A percentile compares a stretch with the other conserved stretches of the same genome.
phyloP scores from a whole-genome alignment of 2,888 invertebrate genomes.

The Dasysyrphus albostriatus region DNA sequence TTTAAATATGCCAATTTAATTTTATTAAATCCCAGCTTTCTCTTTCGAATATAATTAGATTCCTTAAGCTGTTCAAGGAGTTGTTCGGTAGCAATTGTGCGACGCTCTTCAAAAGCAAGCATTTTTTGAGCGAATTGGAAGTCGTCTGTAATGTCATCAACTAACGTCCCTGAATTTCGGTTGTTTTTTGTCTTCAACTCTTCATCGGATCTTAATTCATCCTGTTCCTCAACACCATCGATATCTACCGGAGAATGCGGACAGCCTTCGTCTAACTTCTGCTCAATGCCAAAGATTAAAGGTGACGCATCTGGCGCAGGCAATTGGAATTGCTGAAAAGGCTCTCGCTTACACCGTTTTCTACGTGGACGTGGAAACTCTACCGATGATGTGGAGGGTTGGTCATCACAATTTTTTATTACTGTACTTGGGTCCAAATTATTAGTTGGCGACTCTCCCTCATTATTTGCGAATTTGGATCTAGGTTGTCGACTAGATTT shows the following conservation, averaged over 20 bases:
- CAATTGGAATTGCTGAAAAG: background rate
- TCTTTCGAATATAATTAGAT: conserved; percentile 37
- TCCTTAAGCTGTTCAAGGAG: conserved; percentile 20
- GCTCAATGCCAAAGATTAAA: background rate
- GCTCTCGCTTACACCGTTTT: background rate
- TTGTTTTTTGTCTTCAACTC: background rate
- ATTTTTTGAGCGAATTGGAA: conserved; percentile 19
- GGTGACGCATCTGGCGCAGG: background rate
- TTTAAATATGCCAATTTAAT: conserved; percentile 17
- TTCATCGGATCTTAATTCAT: background rate
- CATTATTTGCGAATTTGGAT: background rate
- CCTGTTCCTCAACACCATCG: background rate
- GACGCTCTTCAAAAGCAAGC: conserved; percentile 53
- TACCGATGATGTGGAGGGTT: background rate
- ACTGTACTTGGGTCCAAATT: background rate
- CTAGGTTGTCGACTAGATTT: background rate
- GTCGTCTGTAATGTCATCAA: background rate
- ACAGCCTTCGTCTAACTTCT: background rate
- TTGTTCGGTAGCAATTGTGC: conserved; percentile 46
- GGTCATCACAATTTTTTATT: background rate
- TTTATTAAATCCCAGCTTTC: conserved; percentile 39
- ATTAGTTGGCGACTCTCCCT: background rate
- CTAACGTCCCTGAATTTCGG: background rate
- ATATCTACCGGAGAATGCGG: background rate
- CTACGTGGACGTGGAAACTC: background rate